Percentiles rank a stretch among this genome's conserved stretches.
Evolutionary conservation across 2,797 vertebrate genomes (phyloP).

Genomic region (Eleutherodactylus coqui): DNA sequence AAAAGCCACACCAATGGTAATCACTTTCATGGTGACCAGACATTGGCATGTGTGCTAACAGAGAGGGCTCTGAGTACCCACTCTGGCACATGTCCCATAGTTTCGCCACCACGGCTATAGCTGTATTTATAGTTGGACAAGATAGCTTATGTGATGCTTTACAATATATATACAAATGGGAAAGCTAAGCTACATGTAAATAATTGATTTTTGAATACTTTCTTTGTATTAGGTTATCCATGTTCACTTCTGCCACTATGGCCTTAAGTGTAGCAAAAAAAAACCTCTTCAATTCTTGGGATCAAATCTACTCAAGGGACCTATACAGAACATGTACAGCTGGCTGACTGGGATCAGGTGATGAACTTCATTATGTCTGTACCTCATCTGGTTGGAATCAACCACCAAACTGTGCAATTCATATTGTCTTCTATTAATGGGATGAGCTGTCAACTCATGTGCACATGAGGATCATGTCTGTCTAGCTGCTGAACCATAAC

Average conservation of each 20-base stretch:
- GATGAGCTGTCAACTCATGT: conserved; percentile 4
- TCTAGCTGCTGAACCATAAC: conserved; percentile 11
- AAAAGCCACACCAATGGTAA: no score
- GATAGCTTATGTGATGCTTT: background rate
- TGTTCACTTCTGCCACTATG: background rate
- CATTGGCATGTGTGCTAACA: no score
- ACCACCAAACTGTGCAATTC: conserved; percentile 1
- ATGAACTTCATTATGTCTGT: conserved; percentile 15
- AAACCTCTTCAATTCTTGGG: background rate
- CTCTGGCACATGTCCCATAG: no score
- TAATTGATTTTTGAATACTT: background rate
- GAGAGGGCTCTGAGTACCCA: no score
- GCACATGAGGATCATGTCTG: conserved; percentile 22
- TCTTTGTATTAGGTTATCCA: background rate
- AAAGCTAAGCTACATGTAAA: background rate
- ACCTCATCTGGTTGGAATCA: conserved; percentile 23
- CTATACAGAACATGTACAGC: background rate
- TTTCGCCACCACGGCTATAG: background rate
- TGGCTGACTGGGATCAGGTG: conserved; percentile 29
- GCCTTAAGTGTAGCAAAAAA: background rate
- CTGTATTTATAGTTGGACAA: background rate
- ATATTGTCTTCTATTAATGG: conserved; percentile 25
- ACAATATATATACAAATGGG: background rate
- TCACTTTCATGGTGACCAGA: no score
- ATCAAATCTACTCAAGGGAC: conserved; percentile 9